These are phyloP conservation scores for Picus viridis DNA, from an alignment of 2,797 vertebrate species.

Conservation along the genomic window DNA sequence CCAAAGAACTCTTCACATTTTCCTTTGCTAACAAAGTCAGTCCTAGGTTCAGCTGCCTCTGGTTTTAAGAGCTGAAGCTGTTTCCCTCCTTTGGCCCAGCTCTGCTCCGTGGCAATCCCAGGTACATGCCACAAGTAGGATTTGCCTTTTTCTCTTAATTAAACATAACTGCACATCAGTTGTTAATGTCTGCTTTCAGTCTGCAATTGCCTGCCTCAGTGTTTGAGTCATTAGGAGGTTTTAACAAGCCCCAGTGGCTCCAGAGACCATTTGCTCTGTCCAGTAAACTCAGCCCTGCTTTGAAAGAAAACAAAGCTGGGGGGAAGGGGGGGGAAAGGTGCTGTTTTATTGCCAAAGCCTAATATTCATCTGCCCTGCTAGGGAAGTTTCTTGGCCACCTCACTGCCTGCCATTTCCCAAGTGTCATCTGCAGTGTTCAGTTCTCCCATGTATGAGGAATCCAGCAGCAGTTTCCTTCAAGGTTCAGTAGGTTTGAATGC, in stretches of 20 bases:
- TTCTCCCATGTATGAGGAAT: constrained; percentile 47
- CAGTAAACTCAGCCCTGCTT: constrained; percentile 52
- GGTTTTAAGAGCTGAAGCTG: background rate
- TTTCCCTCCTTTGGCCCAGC: constrained; percentile 20
- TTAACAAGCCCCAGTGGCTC: constrained; percentile 64
- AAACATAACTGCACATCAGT: constrained; percentile 11
- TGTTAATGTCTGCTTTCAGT: constrained; percentile 49
- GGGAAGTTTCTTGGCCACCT: constrained; percentile 37
- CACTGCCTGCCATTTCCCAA: constrained; percentile 35
- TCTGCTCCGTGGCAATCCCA: background rate
- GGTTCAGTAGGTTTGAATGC: constrained; percentile 42
- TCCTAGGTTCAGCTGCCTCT: background rate
- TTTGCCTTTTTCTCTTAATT: constrained; percentile 13
- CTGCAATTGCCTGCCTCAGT: constrained; percentile 25
- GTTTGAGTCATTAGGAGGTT: constrained; percentile 42
- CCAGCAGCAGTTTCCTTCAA: constrained; percentile 61
- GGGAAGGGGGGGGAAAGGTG: background rate
- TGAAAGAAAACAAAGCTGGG: constrained; percentile 56
- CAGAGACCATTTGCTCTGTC: constrained; percentile 22
- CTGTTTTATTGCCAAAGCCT: constrained; percentile 47
- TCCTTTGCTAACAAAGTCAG: background rate
- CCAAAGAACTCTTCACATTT: background rate
- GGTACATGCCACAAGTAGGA: background rate
- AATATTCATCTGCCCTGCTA: constrained; percentile 31
- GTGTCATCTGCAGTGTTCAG: constrained; percentile 50